Evolutionary conservation across 2,113 vertebrate genomes (phyloP).

Genomic region (Barbus barbus): DNA sequence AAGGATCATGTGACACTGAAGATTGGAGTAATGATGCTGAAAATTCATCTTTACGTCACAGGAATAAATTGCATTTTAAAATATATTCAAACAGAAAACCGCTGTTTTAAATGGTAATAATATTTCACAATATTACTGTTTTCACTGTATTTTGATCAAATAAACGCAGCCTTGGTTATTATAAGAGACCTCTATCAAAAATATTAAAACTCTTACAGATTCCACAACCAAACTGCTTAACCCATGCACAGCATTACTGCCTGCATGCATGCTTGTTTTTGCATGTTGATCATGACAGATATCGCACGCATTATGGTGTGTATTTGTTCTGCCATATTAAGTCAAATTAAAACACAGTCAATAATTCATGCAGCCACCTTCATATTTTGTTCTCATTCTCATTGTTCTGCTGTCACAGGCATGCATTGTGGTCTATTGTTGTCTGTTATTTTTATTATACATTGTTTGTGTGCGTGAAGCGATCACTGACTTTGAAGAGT

Average conservation of each 20-base stretch:
- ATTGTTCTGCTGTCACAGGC: background rate
- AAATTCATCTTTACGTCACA: background rate
- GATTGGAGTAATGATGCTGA: too few relatives aligned
- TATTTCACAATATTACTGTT: background rate
- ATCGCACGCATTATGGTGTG: background rate
- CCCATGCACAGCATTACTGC: background rate
- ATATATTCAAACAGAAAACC: background rate
- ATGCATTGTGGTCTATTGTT: background rate
- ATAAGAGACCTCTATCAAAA: background rate
- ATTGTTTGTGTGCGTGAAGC: background rate
- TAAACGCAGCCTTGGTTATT: background rate
- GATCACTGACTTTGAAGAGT: background rate
- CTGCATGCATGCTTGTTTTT: background rate
- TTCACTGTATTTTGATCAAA: background rate
- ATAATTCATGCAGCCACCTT: background rate
- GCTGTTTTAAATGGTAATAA: too few relatives aligned
- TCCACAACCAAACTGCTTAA: background rate
- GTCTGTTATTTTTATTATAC: background rate
- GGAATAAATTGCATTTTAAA: background rate
- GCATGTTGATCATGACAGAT: background rate
- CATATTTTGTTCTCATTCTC: background rate
- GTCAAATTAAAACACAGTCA: background rate
- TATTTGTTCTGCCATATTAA: background rate
- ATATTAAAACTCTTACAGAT: background rate
- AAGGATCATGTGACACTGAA: background rate